Conservation (phyloP, 1,140 invertebrate species). For the Linepithema humile region DNA sequence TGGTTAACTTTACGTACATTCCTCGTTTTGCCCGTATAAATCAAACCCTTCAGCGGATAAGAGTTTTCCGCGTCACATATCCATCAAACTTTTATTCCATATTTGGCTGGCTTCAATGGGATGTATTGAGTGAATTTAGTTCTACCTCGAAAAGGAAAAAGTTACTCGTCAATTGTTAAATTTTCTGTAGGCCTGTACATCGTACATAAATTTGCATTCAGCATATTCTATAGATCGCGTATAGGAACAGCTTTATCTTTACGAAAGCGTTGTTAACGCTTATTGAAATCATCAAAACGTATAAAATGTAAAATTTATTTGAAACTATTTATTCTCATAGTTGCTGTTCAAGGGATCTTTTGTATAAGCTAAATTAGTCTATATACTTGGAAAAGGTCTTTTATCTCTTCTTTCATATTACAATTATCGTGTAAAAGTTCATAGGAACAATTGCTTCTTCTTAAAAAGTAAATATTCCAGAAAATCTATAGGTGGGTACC, state of each 20-base stretch:
- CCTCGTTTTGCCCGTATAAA: not conserved
- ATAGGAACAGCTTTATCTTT: slow-evolving; percentile 4
- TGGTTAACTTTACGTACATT: not conserved
- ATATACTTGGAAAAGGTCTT: no score
- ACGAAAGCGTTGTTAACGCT: not conserved
- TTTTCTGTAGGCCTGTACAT: not conserved
- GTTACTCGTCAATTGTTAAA: not conserved
- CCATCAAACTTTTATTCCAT: not conserved
- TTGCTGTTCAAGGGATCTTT: no score
- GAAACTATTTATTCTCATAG: not conserved
- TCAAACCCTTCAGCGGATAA: not conserved
- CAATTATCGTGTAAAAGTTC: no score
- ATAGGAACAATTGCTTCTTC: no score
- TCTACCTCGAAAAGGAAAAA: not conserved
- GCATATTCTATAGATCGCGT: not conserved
- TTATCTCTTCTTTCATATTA: no score
- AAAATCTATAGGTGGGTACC: no score
- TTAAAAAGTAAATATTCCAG: no score
- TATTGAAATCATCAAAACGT: not conserved
- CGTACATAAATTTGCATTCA: not conserved
- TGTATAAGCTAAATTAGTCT: no score
- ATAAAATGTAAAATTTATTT: not conserved
- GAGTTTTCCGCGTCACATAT: not conserved
- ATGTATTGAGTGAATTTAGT: not conserved
- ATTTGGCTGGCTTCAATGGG: not conserved